Percentiles rank a stretch among this genome's conserved stretches.
These are phyloP conservation scores for Drosophila sproati DNA, from an alignment of 1,140 invertebrate genomes.

Conservation along the genomic window DNA sequence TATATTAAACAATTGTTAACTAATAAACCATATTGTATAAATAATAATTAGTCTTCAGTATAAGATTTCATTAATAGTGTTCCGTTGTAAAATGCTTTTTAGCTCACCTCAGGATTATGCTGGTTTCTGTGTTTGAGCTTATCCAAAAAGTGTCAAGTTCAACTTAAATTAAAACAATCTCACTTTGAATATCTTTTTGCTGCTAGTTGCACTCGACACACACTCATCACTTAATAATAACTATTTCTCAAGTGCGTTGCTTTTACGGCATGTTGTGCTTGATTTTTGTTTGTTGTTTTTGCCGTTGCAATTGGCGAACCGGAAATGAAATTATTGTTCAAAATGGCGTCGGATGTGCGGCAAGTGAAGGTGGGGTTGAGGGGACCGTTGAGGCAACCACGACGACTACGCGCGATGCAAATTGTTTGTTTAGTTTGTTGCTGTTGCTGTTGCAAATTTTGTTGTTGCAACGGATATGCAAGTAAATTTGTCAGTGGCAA, in stretches of 20 bases:
- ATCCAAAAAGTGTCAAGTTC: constrained; percentile 56
- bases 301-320: constrained; percentile 53
- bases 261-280: constrained; percentile 23
- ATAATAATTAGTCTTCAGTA: not conserved
- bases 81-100: too few relatives aligned
- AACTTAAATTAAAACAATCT: constrained; percentile 2
- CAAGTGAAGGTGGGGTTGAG: constrained; percentile 49
- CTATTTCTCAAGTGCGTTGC: not conserved
- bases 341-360: constrained; percentile 73
- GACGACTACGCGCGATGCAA: constrained; percentile 58
- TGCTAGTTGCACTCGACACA: constrained; percentile 27
- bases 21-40: not conserved
- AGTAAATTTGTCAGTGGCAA: constrained; percentile 74
- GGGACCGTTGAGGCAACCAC: not conserved
- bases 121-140: constrained; percentile 48
- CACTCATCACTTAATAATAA: constrained; percentile 21
- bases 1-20: too few relatives aligned
- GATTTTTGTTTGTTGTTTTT: constrained; percentile 1
- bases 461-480: constrained; percentile 70
- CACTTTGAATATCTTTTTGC: constrained; percentile 16
- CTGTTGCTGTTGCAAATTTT: constrained; percentile 11
- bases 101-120: constrained; percentile 75
- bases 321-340: constrained; percentile 70
- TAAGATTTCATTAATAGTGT: not conserved
- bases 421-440: constrained; percentile 50